These are phyloP conservation scores for Sinocyclocheilus grahami DNA, from an alignment of 2,113 vertebrate species.

Conservation along the genomic window DNA sequence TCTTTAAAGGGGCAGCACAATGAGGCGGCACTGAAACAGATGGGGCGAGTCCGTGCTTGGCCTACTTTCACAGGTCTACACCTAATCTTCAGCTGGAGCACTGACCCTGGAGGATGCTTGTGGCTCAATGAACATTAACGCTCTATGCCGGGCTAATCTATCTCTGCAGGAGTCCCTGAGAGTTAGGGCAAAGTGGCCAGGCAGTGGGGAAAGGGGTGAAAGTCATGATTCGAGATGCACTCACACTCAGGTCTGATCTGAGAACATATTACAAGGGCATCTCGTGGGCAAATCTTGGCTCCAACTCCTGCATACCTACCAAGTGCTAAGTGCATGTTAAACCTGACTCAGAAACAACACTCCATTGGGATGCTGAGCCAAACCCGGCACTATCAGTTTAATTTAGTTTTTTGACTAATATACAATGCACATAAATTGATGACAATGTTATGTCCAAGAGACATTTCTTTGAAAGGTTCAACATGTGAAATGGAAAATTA, in stretches of 20 bases:
- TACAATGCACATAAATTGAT: background rate
- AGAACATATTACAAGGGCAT: background rate
- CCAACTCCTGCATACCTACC: background rate
- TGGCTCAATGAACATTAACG: conserved; percentile 57
- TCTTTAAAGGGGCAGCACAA: conserved; percentile 41
- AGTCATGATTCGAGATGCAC: background rate
- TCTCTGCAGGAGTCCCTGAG: conserved; percentile 50
- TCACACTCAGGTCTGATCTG: conserved; percentile 17
- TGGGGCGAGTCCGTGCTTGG: conserved; percentile 49
- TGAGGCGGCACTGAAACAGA: conserved; percentile 48
- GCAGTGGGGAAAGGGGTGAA: background rate
- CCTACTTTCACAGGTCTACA: conserved; percentile 54
- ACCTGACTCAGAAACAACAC: background rate
- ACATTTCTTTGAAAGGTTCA: background rate
- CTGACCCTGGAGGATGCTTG: conserved; percentile 56
- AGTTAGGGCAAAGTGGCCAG: conserved; percentile 2
- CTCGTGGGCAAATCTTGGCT: background rate
- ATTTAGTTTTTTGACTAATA: background rate
- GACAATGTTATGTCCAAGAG: background rate
- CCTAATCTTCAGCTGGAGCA: conserved; percentile 49
- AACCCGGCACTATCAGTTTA: background rate
- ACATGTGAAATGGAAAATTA: background rate
- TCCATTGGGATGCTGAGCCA: background rate
- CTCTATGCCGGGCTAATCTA: conserved; percentile 53
- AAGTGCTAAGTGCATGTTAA: background rate